Conservation (phyloP, 2,113 vertebrate genomes). For the cattle (Bos taurus) region DNA sequence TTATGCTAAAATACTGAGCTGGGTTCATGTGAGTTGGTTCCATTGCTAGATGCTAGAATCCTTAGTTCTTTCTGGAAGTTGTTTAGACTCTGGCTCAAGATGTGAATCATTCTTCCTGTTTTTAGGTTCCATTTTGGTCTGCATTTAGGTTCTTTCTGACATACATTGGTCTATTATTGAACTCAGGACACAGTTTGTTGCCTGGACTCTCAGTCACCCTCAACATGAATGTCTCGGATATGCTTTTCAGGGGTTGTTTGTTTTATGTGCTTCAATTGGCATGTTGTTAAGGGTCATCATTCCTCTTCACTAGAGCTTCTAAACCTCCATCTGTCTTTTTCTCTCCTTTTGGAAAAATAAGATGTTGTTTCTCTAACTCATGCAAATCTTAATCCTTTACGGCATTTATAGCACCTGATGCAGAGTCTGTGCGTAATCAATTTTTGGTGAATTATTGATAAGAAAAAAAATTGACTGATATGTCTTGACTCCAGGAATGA, state of each 20-base stretch:
- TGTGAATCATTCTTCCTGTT: background rate
- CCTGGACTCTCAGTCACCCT: accelerated
- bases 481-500: constrained; percentile 24
- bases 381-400: background rate
- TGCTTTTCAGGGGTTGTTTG: background rate
- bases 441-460: constrained; percentile 54
- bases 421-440: constrained; percentile 32
- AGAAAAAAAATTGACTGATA: constrained; percentile 26
- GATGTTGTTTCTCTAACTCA: background rate
- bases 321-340: background rate
- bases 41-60: background rate
- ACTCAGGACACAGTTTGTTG: background rate
- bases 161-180: background rate
- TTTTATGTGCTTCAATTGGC: background rate
- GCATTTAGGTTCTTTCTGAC: background rate
- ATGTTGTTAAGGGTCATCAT: background rate
- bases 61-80: background rate
- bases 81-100: background rate
- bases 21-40: background rate
- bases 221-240: background rate
- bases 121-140: background rate
- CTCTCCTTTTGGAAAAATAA: background rate
- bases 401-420: background rate
- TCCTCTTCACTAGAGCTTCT: background rate
- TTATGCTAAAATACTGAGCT: background rate